Conservation (phyloP, 2,797 vertebrate species). For the Microctenopoma lineatum region DNA sequence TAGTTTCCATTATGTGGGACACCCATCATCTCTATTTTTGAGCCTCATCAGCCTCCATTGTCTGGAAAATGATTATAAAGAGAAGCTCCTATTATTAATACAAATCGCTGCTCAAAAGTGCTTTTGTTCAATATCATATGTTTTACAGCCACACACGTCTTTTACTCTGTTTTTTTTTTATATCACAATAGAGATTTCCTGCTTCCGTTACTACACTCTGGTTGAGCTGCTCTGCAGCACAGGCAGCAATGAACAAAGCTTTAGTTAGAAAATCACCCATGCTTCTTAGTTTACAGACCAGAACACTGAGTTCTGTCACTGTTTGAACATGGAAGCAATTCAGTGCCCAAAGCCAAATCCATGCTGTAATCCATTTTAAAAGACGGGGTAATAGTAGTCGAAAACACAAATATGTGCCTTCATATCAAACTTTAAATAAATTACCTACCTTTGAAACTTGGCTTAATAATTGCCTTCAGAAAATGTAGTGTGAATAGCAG, state of each 20-base stretch:
- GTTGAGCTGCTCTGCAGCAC: neutral
- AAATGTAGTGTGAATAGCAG: constrained; percentile 6
- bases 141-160: constrained; percentile 13
- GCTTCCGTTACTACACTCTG: constrained; percentile 9
- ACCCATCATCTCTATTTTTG: constrained; percentile 3
- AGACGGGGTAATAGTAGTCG: constrained; percentile 41
- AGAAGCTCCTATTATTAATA: constrained; percentile 37
- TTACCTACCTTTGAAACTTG: constrained; percentile 15
- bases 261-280: constrained; percentile 56
- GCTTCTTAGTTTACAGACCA: constrained; percentile 61
- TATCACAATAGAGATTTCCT: constrained; percentile 12
- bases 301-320: constrained; percentile 37
- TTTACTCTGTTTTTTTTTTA: constrained; percentile 6
- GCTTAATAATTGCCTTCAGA: constrained; percentile 16
- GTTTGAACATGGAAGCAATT: constrained; percentile 53
- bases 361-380: constrained; percentile 49
- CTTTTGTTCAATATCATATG: constrained; percentile 18
- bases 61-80: constrained; percentile 26
- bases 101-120: constrained; percentile 16
- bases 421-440: constrained; percentile 39
- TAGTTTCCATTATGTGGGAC: constrained; percentile 28
- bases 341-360: constrained; percentile 39
- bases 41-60: constrained; percentile 25
- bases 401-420: constrained; percentile 35
- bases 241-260: constrained; percentile 24